Evolutionary conservation across 2,113 vertebrate species (phyloP).

Genomic region (Tretioscincus oriximinensis): DNA sequence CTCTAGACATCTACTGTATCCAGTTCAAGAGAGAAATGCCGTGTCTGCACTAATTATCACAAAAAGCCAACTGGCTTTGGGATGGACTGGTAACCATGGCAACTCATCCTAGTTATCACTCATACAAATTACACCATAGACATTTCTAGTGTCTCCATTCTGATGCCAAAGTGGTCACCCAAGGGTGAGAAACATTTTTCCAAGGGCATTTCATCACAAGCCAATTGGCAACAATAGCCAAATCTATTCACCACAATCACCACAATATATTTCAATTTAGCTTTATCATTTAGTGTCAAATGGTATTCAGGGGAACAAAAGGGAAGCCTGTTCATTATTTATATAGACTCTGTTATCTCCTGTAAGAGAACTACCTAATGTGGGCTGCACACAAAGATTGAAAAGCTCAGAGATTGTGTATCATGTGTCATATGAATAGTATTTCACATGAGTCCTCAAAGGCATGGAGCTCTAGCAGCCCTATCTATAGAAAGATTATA

Average conservation of each 20-base stretch:
- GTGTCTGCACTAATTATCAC: slow-evolving; percentile 5
- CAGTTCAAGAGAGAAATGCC: slow-evolving; percentile 22
- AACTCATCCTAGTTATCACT: slow-evolving; percentile 49
- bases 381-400: not conserved
- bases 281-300: slow-evolving; percentile 47
- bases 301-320: slow-evolving; percentile 48
- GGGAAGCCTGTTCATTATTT: slow-evolving; percentile 39
- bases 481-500: not conserved
- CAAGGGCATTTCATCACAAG: slow-evolving; percentile 58
- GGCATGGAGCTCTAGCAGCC: not conserved
- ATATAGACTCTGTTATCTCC: slow-evolving; percentile 24
- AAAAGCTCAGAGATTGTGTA: not conserved
- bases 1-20: not conserved
- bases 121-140: slow-evolving; percentile 54
- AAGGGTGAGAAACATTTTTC: slow-evolving; percentile 29
- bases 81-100: slow-evolving; percentile 53
- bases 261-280: slow-evolving; percentile 47
- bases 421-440: not conserved
- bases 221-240: slow-evolving; percentile 35
- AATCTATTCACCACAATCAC: slow-evolving; percentile 37
- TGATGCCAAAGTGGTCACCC: accelerated
- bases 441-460: not conserved
- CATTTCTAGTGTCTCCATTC: slow-evolving; percentile 26
- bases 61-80: slow-evolving; percentile 39
- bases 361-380: slow-evolving; percentile 29